Evolutionary conservation across 2,888 invertebrate species (phyloP), one percentile per base, ranked within the genome.

Genomic region (Scrobipalpa costella): DNA sequence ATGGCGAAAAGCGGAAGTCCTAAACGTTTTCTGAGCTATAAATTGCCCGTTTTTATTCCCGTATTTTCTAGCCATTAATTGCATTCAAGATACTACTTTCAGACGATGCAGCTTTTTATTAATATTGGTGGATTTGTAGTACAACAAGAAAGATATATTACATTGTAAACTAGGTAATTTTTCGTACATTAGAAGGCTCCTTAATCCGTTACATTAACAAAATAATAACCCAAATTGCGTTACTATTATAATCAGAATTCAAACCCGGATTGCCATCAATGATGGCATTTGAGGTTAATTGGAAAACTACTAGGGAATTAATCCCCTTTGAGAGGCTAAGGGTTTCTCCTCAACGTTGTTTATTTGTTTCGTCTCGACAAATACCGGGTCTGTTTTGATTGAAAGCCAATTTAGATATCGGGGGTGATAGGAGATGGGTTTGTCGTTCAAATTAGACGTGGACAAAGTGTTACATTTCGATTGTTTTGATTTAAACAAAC

Each of bases 241-340:
- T 63, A 64, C 57, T 27, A 27, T 27, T 66, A 67, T 65, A 67
- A 40, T 61, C 63, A 63, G 68, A 73, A 69, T 72, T 73, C 71
- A 77, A 75, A 74, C 67, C 70, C 65, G 68, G 66, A 70, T 73
- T 70, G 68, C 71, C 63, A 66, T 66, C 57, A 49, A 33, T 62
- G 60, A 66, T 61, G 60, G 66, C 68, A 69, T 72, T 74, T 72
- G 69, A 67, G 70, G 69, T 73, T 78, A 79, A 81, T 78, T 79
- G 76, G 80, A 78, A 81, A 81, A 78, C 80, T 80, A 76, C 72
- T 72, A 72, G 64, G 66, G 67, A 67, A 71, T 73, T 78, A 75
- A 76, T 74, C 73, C 66, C 66, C 55, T 60, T 68, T 70, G 55
- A 15, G 55, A n/a, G 55, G 21, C 9, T 50, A 44, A 66, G 59